Evolutionary conservation across 1,140 invertebrate genomes (phyloP), one percentile per base, ranked within the genome.

Genomic region (Acromyrmex charruanus): DNA sequence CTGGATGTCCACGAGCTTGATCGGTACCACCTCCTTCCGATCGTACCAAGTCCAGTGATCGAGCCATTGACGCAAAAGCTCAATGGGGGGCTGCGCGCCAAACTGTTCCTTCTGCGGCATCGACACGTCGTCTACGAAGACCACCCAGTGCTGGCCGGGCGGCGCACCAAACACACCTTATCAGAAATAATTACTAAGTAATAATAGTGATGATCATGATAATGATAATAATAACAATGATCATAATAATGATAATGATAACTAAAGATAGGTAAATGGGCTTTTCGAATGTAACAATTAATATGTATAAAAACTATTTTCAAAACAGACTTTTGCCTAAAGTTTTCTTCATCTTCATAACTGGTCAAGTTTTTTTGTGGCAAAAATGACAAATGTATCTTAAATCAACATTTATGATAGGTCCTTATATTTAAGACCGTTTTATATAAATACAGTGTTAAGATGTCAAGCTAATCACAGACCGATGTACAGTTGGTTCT

Each of bases 51-150:
- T 97, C 90, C 96, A 96, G 90, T 99, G 98, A 94, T 99, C 99
- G n/a, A 99, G 95, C 96, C 98, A 98, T 94, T 99, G 98, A 35
- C 99, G 95, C 3, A 99, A 93, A 53, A 99, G 95, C 94, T 99
- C 99, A 51, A 99, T 98, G 0, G 99, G 98, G 0, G 99, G 98
- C 94, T 99, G 98, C 0, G 98, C 98, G 0, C 98, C 98, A 93
- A 98, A 99, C 10, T 97, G 96, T 93, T 99, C 98, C 82, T 97
- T 97, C 84, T 98, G 96, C 0, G 99, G 98, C 98, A 99, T 98
- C 88, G 98, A 99, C 10, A 99, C 96, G 93, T 99, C 99, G 94
- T 99, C 99, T 3, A 99, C 98, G 95, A 99, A 99, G 58, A 99
- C 97, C 9, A 99, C 97, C 95, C 97, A 92, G 2, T 91, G 58